Conservation (phyloP, 2,797 vertebrate species). For the Mus minutoides region DNA sequence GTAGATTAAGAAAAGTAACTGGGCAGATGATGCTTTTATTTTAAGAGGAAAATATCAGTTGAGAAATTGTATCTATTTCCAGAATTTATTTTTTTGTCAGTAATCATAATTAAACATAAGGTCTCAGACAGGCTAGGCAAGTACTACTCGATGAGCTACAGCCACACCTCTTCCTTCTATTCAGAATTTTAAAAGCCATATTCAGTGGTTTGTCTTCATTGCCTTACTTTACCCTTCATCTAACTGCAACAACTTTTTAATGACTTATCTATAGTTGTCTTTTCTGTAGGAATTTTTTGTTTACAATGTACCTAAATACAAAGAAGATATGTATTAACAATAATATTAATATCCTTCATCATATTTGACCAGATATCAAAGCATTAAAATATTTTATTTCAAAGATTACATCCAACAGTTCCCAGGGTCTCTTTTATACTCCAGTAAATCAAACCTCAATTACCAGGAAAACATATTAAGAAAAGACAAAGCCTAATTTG, state of each 20-base stretch:
- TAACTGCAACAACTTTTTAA: not conserved
- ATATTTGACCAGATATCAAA: constrained; percentile 25
- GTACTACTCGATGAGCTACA: not conserved
- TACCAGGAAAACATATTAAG: constrained; percentile 4
- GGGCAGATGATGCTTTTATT: not conserved
- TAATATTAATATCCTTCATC: not conserved
- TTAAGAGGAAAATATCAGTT: not conserved
- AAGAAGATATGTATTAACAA: constrained; percentile 37
- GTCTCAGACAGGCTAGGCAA: not conserved
- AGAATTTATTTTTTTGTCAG: not conserved
- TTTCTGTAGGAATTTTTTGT: not conserved
- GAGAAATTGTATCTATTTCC: not conserved
- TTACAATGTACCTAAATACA: constrained; percentile 8
- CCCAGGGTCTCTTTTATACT: constrained; percentile 52
- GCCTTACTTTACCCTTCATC: not conserved
- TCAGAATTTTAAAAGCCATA: constrained; percentile 26
- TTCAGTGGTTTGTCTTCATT: not conserved
- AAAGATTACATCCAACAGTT: constrained; percentile 50
- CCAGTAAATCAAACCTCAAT: constrained; percentile 50
- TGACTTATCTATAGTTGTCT: not conserved
- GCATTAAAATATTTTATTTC: constrained; percentile 55
- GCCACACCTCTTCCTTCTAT: not conserved
- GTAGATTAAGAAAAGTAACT: not conserved
- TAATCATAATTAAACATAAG: not conserved
- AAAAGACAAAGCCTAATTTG: constrained; percentile 37